Evolutionary conservation across 2,113 vertebrate genomes (phyloP).

Genomic region (Scolopax mira): DNA sequence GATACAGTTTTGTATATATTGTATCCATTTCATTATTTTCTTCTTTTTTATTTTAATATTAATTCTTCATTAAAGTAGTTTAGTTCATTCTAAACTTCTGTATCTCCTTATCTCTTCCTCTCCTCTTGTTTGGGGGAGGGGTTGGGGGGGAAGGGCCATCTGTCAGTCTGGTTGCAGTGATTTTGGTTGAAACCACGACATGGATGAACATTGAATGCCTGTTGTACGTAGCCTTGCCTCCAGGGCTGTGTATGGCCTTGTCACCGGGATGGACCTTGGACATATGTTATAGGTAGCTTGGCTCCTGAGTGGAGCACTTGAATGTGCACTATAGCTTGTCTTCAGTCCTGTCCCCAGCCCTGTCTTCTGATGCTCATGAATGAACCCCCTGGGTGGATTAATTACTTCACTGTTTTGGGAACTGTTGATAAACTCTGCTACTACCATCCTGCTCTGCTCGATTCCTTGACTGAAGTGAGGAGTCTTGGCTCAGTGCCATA

Average conservation of each 20-base stretch:
- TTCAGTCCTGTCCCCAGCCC: not conserved
- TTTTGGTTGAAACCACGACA: no score
- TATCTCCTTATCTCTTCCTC: no score
- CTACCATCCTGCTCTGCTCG: not conserved
- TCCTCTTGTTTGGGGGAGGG: no score
- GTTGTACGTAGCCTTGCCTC: not conserved
- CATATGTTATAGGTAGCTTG: not conserved
- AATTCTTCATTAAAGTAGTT: no score
- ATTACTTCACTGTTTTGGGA: not conserved
- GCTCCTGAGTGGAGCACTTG: not conserved
- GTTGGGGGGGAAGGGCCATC: no score
- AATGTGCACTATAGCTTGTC: accelerated
- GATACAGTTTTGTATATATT: no score
- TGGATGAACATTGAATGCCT: not conserved
- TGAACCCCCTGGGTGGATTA: not conserved
- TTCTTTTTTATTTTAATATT: no score
- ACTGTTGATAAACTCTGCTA: not conserved
- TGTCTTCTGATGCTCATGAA: not conserved
- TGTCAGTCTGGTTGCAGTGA: no score
- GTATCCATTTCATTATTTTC: no score
- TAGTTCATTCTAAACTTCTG: no score
- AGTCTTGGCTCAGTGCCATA: not conserved
- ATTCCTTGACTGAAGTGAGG: not conserved
- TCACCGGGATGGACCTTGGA: not conserved
- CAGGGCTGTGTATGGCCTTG: not conserved